These are phyloP conservation scores for Phrynocephalus versicolor DNA, from an alignment of 2,113 vertebrate species.

Conservation along the genomic window DNA sequence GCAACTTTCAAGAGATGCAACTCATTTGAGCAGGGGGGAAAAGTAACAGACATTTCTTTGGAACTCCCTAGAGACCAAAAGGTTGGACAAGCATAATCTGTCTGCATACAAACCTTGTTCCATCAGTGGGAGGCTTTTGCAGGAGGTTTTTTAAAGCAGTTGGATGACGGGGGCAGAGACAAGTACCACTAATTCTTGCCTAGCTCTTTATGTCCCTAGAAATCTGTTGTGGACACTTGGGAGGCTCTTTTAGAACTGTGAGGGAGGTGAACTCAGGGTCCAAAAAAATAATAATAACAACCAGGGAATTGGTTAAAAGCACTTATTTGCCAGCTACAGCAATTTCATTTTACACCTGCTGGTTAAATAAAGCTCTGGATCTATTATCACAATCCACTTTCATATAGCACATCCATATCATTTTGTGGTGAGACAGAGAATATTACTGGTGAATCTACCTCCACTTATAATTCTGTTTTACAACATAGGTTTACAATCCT, in stretches of 20 bases:
- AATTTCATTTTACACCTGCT: not conserved
- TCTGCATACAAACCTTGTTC: not conserved
- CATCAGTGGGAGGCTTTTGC: not conserved
- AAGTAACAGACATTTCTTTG: not conserved
- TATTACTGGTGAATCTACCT: not conserved
- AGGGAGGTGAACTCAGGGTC: not conserved
- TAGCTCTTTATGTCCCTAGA: not conserved
- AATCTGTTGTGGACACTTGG: not conserved
- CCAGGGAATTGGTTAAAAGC: too few species aligned
- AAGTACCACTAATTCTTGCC: not conserved
- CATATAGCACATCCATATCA: not conserved
- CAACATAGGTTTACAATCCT: not conserved
- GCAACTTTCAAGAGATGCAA: rapidly evolving
- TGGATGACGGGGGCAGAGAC: not conserved
- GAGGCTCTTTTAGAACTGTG: not conserved
- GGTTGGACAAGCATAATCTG: not conserved
- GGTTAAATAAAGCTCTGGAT: not conserved
- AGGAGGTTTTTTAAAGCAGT: not conserved
- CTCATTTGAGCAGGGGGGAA: not conserved
- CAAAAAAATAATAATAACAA: too few species aligned
- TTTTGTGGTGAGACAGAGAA: not conserved
- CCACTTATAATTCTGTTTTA: too few species aligned
- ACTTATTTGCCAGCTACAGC: not conserved
- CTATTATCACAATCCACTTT: too few species aligned
- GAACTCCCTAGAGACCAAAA: not conserved